Conservation (phyloP, 2,797 vertebrate genomes). For the Prionace glauca region DNA sequence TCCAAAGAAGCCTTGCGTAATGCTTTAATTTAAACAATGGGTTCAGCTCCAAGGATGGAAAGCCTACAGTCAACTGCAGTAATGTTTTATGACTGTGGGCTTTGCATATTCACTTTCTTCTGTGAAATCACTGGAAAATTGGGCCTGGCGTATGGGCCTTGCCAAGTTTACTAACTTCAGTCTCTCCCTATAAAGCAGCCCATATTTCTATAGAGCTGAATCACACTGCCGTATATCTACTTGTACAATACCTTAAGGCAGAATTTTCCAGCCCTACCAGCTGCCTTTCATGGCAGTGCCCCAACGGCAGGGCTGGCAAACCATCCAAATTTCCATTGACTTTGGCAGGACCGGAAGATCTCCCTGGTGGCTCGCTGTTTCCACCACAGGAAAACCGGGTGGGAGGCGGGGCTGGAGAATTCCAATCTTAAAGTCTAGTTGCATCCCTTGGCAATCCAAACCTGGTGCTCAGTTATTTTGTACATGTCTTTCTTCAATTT, state of each 20-base stretch:
- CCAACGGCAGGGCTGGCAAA: too few relatives aligned
- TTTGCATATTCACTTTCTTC: background rate
- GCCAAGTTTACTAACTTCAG: background rate
- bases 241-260: background rate
- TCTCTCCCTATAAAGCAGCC: background rate
- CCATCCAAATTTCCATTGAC: too few relatives aligned
- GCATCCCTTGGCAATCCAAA: background rate
- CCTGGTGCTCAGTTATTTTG: background rate
- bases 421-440: background rate
- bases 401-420: too few relatives aligned
- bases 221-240: background rate
- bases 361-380: too few relatives aligned
- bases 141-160: background rate
- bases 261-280: too few relatives aligned
- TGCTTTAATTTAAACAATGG: background rate
- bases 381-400: too few relatives aligned
- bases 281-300: too few relatives aligned
- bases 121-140: background rate
- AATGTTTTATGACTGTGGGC: background rate
- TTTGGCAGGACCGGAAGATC: too few relatives aligned
- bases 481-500: background rate
- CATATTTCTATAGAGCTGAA: background rate
- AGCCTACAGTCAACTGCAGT: background rate
- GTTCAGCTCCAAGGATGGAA: background rate
- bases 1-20: background rate